Evolutionary conservation across 2,888 invertebrate genomes (phyloP), one percentile per base, ranked within the genome.

Genomic region (Drosophila quasianomalipes): DNA sequence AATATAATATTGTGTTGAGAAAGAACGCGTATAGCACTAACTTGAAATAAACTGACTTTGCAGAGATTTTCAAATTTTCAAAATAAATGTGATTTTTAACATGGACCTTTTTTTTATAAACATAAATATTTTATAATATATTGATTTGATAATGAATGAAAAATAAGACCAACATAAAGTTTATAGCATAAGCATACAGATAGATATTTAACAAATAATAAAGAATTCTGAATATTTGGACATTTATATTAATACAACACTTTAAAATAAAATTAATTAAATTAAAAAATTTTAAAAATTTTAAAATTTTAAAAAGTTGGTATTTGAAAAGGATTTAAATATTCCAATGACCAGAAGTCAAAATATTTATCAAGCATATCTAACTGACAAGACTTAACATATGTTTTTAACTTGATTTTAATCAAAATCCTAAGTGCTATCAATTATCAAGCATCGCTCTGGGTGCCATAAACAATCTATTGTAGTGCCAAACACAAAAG

Each of bases 401-500:
- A 57, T 1, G 5, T 14, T 26, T 26, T 4, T 30, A 65, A 31
- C 47, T 39, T 10, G 10, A 53, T 65, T 58, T 30, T 6, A n/a
- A 61, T 33, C 41, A 37, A 41, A 47, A 58, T 12, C 12, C 0
- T 1, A 44, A 63, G 16, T 47, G 19, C 31, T 33, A 51, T 65
- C 1, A 53, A 61, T 61, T 61, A 57, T 49, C 33, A 44, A 53
- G 22, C 22, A 55, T 33, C 51, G 14, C 10, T 30, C 26, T n/a
- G 14, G 19, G 14, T 44, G 47, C 37, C 47, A 30, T 19, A 35
- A 33, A 26, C 28, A 54, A 67, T 30, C 22, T n/a, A 35, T 22
- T 28, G 6, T 9, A 61, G 51, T 44, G 60, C 28, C 62, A 79
- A 53, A 31, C 30, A 35, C 33, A 49, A 52, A 52, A 51, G 70